Conservation (phyloP, 2,888 invertebrate species). For the Bibio marci region DNA sequence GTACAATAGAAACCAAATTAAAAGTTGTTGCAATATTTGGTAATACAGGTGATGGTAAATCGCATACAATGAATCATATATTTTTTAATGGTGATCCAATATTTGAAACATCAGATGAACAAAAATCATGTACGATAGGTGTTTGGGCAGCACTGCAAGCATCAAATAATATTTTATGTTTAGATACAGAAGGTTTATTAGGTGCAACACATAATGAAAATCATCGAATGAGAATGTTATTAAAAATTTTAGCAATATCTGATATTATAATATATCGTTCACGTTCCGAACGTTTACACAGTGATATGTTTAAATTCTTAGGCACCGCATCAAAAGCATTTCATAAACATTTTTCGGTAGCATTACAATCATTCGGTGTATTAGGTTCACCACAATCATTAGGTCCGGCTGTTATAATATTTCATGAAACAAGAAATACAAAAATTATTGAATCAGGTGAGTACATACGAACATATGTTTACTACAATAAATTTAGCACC, state of each 20-base stretch:
- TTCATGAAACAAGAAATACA: constrained; percentile 63
- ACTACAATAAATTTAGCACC: too few relatives aligned
- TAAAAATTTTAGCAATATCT: constrained; percentile 63
- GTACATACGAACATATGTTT: constrained; percentile 11
- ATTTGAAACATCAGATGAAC: constrained; percentile 25
- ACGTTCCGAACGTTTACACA: constrained; percentile 53
- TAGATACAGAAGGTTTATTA: constrained; percentile 67
- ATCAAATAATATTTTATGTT: constrained; percentile 42
- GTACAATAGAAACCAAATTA: constrained; percentile 29
- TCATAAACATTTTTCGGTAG: constrained; percentile 49
- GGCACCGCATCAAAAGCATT: constrained; percentile 61
- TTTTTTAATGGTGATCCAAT: constrained; percentile 45
- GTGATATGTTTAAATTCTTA: constrained; percentile 60
- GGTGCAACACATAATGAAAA: constrained; percentile 30
- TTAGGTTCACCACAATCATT: constrained; percentile 30
- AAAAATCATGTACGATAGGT: constrained; percentile 58
- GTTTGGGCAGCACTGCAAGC: constrained; percentile 62
- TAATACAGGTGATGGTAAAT: constrained; percentile 71
- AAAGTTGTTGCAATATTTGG: constrained; percentile 74
- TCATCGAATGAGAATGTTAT: constrained; percentile 40
- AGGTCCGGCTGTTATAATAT: constrained; percentile 59
- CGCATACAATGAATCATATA: constrained; percentile 56
- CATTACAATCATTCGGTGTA: constrained; percentile 22
- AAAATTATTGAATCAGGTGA: constrained; percentile 40
- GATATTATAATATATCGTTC: constrained; percentile 66